Evolutionary conservation across 2,797 vertebrate species (phyloP), one percentile per base, ranked within the genome.

Genomic region (Paguma larvata): DNA sequence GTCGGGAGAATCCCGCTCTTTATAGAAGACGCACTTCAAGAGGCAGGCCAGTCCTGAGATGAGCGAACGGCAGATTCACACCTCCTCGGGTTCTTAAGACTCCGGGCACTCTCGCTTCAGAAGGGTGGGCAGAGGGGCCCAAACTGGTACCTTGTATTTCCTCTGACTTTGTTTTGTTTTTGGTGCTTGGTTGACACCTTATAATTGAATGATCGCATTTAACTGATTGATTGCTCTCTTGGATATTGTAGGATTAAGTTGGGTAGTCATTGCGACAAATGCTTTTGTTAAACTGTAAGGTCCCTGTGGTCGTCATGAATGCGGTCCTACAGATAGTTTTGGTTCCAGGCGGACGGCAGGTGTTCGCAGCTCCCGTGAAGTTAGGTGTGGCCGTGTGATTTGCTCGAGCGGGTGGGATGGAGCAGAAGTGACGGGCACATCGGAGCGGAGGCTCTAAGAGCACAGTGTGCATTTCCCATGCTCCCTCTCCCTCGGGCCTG

Each of bases 211-310:
- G 51, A 65, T 25, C 68, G 41, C 78, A 27, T 80, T 89, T 89
- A 87, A 83, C 79, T 68, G 72, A 46, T 80, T 91, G 44, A 87
- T 92, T 85, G 34, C 65, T 65, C 1, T 67, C 72, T 93, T 86
- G 46, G 41, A 21, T 95, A 48, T 79, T 86, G 62, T 92, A 93
- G 23, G 84, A 72, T 83, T 38, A 30, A 34, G 48, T 77, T 75
- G 67, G 79, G 14, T 91, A 41, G 75, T 93, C 46, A 48, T 15
- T 78, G 67, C 85, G 72, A 73, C 53, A 63, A 25, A 48, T 25
- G 67, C 63, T 68, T 68, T 44, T 93, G 51, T 84, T 84, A 51
- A 91, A 59, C 32, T 75, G 4, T 67, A 19, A 78, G 65, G 65
- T 62, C 56, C 21, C 38, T 48, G 3, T 84, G 65, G 32, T 32